phyloP scores from a whole-genome alignment of 2,113 vertebrate genomes.

The Neodon shergylaensis region DNA sequence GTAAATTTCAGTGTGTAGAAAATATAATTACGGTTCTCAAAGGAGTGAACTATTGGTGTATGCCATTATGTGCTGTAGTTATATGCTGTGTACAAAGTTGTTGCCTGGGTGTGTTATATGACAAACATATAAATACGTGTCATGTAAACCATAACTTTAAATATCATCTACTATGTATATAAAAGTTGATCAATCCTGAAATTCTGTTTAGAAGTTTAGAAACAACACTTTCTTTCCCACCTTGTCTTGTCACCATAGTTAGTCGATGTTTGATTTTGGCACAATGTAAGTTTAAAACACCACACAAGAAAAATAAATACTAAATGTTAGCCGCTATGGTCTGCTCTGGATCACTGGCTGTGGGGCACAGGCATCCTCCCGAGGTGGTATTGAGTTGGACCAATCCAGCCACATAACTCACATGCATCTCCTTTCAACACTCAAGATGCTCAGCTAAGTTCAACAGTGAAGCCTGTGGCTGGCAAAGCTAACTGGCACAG shows the following conservation, averaged over 20 bases:
- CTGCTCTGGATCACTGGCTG: constrained; percentile 19
- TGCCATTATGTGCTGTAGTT: background rate
- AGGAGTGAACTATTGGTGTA: background rate
- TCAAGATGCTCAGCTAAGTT: background rate
- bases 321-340: background rate
- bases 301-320: background rate
- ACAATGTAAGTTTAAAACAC: constrained; percentile 15
- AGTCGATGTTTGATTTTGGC: background rate
- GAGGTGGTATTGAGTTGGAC: background rate
- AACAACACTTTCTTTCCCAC: constrained; percentile 16
- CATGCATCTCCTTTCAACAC: constrained; percentile 14
- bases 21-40: constrained; percentile 26
- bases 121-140: constrained; percentile 3
- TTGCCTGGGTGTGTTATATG: background rate
- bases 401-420: background rate
- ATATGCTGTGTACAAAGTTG: constrained; percentile 14
- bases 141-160: constrained; percentile 33
- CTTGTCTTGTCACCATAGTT: background rate
- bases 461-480: background rate
- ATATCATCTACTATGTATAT: constrained; percentile 49
- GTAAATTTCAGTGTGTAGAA: constrained; percentile 61
- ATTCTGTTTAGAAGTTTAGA: constrained; percentile 55
- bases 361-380: background rate
- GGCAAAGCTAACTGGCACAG: constrained; percentile 42
- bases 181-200: constrained; percentile 60